A percentile compares a stretch with the other conserved stretches of the same genome.
Conservation (phyloP, 1,140 invertebrate species). For the Scaptomyza pallida region DNA sequence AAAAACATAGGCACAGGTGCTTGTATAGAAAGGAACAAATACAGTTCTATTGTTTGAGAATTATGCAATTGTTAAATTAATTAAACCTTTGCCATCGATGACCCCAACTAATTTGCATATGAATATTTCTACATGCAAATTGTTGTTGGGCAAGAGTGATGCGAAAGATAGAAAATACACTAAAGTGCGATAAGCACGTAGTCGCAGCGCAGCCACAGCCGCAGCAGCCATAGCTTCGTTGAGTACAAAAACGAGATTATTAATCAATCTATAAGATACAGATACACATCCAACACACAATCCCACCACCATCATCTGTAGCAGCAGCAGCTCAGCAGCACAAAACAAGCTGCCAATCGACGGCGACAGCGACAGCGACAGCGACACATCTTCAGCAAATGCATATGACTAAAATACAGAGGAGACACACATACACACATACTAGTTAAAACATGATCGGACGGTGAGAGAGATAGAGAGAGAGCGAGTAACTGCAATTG, state of each 20-base stretch:
- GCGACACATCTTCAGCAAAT: conserved; percentile 75
- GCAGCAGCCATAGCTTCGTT: conserved; percentile 23
- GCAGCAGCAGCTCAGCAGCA: conserved; percentile 16
- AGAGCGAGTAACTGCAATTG: conserved; percentile 40
- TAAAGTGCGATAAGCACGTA: conserved; percentile 80
- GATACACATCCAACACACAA: conserved; percentile 68
- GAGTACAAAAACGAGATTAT: conserved; percentile 74
- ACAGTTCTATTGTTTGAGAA: conserved; percentile 29
- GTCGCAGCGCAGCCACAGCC: conserved; percentile 49
- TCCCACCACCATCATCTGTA: conserved; percentile 26
- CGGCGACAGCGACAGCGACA: conserved; percentile 67
- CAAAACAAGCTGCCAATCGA: conserved; percentile 56
- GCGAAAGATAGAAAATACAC: conserved; percentile 70
- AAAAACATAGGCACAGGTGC: too few species aligned
- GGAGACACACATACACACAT: conserved; percentile 22
- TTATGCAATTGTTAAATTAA: conserved; percentile 74
- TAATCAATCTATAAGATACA: conserved; percentile 80
- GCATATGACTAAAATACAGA: conserved; percentile 52
- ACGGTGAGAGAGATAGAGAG: conserved; percentile 21
- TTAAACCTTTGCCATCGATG: conserved; percentile 57
- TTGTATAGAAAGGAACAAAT: conserved; percentile 2
- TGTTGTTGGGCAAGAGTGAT: conserved; percentile 34
- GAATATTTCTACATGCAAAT: conserved; percentile 2
- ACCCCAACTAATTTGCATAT: conserved; percentile 34
- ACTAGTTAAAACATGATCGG: conserved; percentile 47